A percentile compares a stretch with the other conserved stretches of the same genome.
Evolutionary conservation across 1,140 invertebrate genomes (phyloP).

Genomic region (Drosophila takahashii): DNA sequence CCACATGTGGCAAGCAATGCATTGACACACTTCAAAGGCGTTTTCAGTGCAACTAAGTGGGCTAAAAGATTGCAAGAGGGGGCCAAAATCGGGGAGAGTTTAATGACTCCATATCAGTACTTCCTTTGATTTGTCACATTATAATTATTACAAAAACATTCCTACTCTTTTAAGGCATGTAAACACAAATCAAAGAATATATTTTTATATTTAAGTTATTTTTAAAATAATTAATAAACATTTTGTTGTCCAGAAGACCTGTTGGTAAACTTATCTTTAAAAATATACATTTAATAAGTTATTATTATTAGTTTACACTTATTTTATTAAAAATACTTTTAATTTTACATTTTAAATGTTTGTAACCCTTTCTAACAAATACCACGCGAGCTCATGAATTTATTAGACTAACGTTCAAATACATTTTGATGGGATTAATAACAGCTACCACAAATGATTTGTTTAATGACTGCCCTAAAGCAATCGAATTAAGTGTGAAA

Average conservation of each 20-base stretch:
- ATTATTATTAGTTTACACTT: too few species aligned
- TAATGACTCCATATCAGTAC: slow-evolving; percentile 1
- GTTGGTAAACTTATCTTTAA: too few species aligned
- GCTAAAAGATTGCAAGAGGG: neutral
- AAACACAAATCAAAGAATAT: too few species aligned
- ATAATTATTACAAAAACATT: too few species aligned
- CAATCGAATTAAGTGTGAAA: slow-evolving; percentile 23
- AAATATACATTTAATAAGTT: too few species aligned
- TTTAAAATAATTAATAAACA: too few species aligned
- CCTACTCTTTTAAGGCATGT: too few species aligned
- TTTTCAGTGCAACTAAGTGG: slow-evolving; percentile 25
- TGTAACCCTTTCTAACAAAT: too few species aligned
- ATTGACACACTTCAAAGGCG: slow-evolving; percentile 81
- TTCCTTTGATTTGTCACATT: slow-evolving; percentile 9
- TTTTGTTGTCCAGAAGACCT: too few species aligned
- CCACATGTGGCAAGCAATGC: slow-evolving; percentile 75
- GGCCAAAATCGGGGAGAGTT: neutral
- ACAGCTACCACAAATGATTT: slow-evolving; percentile 26
- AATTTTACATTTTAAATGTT: too few species aligned
- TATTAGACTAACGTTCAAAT: slow-evolving; percentile 1
- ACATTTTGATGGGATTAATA: slow-evolving; percentile 12
- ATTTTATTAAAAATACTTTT: too few species aligned
- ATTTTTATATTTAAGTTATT: too few species aligned
- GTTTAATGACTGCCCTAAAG: slow-evolving; percentile 9
- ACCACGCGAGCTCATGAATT: neutral